Evolutionary conservation across 2,888 invertebrate genomes (phyloP), one percentile per base, ranked within the genome.

Genomic region (Cylindroiulus punctatus): DNA sequence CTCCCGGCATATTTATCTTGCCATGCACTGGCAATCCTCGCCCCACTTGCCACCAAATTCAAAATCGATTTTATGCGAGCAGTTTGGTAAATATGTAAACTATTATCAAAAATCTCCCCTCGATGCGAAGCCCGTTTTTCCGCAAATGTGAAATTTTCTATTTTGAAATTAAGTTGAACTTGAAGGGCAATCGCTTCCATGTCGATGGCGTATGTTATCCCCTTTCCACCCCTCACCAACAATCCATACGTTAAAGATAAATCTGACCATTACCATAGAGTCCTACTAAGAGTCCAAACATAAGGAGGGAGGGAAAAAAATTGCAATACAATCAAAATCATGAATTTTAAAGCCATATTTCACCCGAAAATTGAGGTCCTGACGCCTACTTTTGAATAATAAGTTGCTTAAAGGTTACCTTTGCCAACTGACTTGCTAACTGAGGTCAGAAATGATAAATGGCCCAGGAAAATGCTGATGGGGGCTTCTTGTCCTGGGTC

Each of bases 331-430:
- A 83, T 83, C 83, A 83, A 83, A 83, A 83, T 83, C 83, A 83
- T 83, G 83, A 83, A 83, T 83, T 83, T 83, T 83, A 83, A 83
- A 42, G 12, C 83, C 83, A 83, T 83, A 83, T 83, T 83, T 83
- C 83, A 83, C 40, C 83, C 26, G n/a, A 40, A 83, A 83, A 83
- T 40, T 83, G 83, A 83, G 42, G 40, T 22, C 22, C 42, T 44
- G 44, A 83, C 83, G 83, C 83, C 42, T 40, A 40, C 83, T 83
- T 83, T 83, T 83, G 83, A 83, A 83, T 83, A 83, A 83, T 36
- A 83, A 83, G 83, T 83, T 83, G 40, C 83, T 83, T 40, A 83
- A 83, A 83, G 83, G 83, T 83, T 83, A 44, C 40, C 83, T 83
- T 40, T 83, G 83, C 19, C n/a, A 83, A 32, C 44, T n/a, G 32